Base-by-base conservation (phyloP, 92 coral and sea anemone species). In the Zoanthus sociatus region DNA sequence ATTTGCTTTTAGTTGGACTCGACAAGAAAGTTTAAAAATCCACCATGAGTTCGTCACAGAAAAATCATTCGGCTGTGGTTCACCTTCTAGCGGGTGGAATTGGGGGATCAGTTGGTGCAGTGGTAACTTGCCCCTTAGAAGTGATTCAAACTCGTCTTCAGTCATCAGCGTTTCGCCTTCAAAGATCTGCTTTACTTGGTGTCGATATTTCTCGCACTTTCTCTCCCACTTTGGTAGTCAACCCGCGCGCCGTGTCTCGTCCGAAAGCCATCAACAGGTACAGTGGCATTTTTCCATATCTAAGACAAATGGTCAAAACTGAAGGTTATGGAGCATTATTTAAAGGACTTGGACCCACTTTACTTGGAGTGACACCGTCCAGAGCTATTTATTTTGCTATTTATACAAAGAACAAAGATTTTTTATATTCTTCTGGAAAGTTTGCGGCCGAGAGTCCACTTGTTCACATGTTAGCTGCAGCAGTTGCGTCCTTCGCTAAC, bases 121-220 rank as follows among this genome's bases (percentile, higher is more conserved):
- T 89, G 18, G 83, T 93, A 33, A 96, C 98, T 37, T 91, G 94
- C 71, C 98, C 98, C 66, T 92, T 96, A 44, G 98, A 96, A 61
- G 98, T 96, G 69, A 94, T 96, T 42, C 98, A 96, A 87, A 96
- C 98, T 14, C 94, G 98, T 87, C 92, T 96, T 64, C 98, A 96
- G 71, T 96, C 98, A 0, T 96, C 98, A 26, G 96, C 96, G 1
- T 96, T 96, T 87, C 92, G 91, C 8, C 72, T 89, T 90, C 96
- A 93, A 77, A 79, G 94, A 88, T 47, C 89, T 42, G 79, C 91
- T 54, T 58, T 87, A 56, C 66, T 92, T 54, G 83, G 82, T 63
- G 42, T 88, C 16, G 87, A 86, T 60, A 72, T 93, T 53, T 54
- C 76, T 0, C 88, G 83, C 63, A 70, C 82, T n/a, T 15, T 89